Evolutionary conservation across 2,113 vertebrate species (phyloP), one percentile per base, ranked within the genome.

Genomic region (Microcebus tavaratra): DNA sequence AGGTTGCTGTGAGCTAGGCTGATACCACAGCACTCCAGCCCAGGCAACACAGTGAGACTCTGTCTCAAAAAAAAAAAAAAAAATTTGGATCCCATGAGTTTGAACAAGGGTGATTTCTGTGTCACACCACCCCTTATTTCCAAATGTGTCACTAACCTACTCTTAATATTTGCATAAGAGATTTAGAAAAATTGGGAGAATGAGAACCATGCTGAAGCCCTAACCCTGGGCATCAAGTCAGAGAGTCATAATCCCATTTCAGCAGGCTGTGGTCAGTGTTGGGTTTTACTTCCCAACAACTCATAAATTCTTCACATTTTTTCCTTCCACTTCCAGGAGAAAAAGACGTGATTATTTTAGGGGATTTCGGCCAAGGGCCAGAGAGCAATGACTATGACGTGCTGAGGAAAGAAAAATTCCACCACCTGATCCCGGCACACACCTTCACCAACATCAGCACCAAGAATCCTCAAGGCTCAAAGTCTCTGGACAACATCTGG

Each of bases 381-480:
- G 99, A 99, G 86, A 99, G 98, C 97, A 98, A 98, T 0, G 99
- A 99, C 95, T 98, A 99, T 1, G 99, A 99, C 61, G 34, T 99
- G 0, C 98, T 99, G 98, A 99, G 99, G 72, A 99, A 99, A 95
- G 99, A 99, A 95, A 99, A 99, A 70, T 99, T 99, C 95, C 98
- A 98, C 12, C 98, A 98, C 27, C 98, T 99, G 88, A 82, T 99
- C 17, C 98, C 99, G 0, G 98, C 99, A 0, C 99, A 98, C 73
- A 99, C 99, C 82, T 99, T 99, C 98, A 99, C 99, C 88, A 99
- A 99, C 98, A 99, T 99, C 98, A 99, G 99, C 99, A 99, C 99
- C 73, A 99, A 99, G 97, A 99, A 98, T 18, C 99, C 99, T 0
- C 99, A 99, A 90, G 99, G 99, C 2, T 99, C 99, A 1, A 99